Evolutionary conservation across 2,888 invertebrate genomes (phyloP).

Genomic region (Notodonta ziczac): DNA sequence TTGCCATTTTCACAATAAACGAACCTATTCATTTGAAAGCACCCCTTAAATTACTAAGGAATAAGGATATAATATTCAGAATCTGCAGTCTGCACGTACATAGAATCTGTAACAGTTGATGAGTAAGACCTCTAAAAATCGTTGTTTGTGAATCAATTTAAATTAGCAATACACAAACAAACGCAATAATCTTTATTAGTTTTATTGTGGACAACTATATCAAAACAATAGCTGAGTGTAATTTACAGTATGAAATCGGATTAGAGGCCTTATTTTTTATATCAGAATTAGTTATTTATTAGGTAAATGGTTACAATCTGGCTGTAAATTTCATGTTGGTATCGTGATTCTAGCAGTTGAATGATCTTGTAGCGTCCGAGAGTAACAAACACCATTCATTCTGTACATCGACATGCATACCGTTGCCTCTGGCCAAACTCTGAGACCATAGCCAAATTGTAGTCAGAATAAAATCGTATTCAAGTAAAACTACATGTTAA

Average conservation of each 20-base stretch:
- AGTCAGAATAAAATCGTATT: constrained; percentile 13
- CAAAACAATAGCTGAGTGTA: no score
- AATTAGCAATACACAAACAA: no score
- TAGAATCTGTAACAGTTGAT: not conserved
- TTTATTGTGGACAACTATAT: not conserved
- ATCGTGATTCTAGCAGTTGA: constrained; percentile 33
- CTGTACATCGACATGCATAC: constrained; percentile 41
- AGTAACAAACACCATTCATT: constrained; percentile 31
- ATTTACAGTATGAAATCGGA: not conserved
- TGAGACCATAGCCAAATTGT: constrained; percentile 22
- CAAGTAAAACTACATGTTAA: no score
- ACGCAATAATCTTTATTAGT: not conserved
- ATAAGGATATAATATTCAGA: not conserved
- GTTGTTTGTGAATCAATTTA: not conserved
- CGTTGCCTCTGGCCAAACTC: constrained; percentile 32
- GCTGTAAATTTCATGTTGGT: constrained; percentile 7
- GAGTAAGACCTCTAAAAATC: not conserved
- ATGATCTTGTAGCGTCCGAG: constrained; percentile 19
- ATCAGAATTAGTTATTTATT: not conserved
- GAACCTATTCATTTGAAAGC: no score
- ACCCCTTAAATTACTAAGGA: no score
- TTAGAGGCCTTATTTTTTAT: constrained; percentile 1
- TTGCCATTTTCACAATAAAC: no score
- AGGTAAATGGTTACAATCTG: not conserved
- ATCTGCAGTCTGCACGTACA: constrained; percentile 1